Conservation (phyloP, 2,113 vertebrate species). For the Fregata magnificens region DNA sequence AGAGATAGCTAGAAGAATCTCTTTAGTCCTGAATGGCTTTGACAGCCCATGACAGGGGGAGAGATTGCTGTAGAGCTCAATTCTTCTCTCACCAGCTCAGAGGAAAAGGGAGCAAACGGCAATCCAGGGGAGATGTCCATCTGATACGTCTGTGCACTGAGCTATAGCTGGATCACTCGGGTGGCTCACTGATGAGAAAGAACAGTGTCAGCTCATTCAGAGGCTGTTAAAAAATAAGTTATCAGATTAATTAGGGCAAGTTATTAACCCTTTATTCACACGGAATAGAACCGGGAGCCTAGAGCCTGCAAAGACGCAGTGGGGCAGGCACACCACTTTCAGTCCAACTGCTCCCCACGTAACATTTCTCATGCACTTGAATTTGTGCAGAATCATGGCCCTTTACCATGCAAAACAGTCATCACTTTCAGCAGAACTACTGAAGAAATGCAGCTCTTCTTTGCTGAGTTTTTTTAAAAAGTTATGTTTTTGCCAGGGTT, state of each 20-base stretch:
- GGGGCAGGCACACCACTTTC: fast-evolving
- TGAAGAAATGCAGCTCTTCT: neutral
- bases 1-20: neutral
- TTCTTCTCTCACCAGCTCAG: neutral
- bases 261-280: neutral
- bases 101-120: neutral
- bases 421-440: neutral
- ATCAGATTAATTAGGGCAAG: neutral
- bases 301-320: neutral
- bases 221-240: neutral
- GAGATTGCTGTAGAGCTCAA: neutral
- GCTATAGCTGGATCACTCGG: neutral
- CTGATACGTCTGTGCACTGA: fast-evolving
- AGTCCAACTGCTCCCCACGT: neutral
- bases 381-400: neutral
- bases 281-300: neutral
- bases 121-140: neutral
- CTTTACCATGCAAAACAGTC: neutral
- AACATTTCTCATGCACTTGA: neutral
- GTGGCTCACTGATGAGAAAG: neutral
- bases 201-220: neutral
- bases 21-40: neutral
- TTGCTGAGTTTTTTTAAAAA: neutral
- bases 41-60: neutral
- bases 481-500: neutral